Conservation (phyloP, 2,888 invertebrate genomes). For the Dolichopus griseipennis region DNA sequence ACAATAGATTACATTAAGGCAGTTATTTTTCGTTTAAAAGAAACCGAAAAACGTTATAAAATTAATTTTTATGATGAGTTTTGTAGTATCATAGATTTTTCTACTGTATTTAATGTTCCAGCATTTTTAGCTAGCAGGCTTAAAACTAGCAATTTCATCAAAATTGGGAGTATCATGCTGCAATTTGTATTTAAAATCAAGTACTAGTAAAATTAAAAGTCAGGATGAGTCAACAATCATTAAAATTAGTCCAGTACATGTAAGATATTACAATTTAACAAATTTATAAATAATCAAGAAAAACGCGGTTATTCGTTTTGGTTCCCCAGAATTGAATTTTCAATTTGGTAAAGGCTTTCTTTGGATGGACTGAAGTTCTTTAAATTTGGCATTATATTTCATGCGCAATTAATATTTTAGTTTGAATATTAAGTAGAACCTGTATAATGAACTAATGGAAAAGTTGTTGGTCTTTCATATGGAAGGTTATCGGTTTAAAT, state of each 20-base stretch:
- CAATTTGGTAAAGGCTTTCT: no score
- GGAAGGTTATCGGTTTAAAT: no score
- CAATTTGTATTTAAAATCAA: constrained; percentile 29
- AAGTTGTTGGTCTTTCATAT: no score
- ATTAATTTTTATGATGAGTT: constrained; percentile 31
- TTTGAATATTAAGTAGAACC: no score
- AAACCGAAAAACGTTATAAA: constrained; percentile 34
- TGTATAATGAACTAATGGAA: no score
- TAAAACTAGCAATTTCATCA: constrained; percentile 37
- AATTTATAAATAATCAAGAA: no score
- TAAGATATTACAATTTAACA: constrained; percentile 22
- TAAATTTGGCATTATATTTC: no score
- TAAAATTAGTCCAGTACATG: constrained; percentile 35
- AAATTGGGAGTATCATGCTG: constrained; percentile 33
- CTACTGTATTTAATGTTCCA: constrained; percentile 37
- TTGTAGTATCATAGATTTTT: constrained; percentile 31
- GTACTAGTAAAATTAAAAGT: neutral
- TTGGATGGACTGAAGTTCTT: no score
- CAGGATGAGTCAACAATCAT: constrained; percentile 20
- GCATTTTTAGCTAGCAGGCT: constrained; percentile 35
- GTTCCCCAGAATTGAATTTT: no score
- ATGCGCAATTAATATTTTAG: no score
- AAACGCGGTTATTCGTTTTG: no score
- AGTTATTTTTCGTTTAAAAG: constrained; percentile 32
- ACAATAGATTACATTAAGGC: constrained; percentile 38